Percentiles rank a stretch among this genome's conserved stretches.
Evolutionary conservation across 2,888 invertebrate genomes (phyloP).

Genomic region (Spodoptera littoralis): DNA sequence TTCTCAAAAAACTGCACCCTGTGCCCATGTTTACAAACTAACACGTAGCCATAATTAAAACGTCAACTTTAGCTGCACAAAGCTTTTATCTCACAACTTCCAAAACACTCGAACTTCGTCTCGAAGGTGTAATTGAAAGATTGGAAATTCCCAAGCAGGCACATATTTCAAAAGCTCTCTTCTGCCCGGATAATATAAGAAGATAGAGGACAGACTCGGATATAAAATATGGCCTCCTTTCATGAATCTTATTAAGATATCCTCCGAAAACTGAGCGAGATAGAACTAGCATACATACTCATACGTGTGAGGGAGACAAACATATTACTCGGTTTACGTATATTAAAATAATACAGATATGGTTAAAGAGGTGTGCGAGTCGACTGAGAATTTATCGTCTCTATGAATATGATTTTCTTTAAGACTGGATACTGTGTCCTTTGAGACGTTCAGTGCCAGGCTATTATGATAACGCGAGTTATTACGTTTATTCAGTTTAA

Average conservation of each 20-base stretch:
- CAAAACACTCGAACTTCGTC: conserved; percentile 73
- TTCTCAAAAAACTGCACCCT: conserved; percentile 2
- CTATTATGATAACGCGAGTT: conserved; percentile 61
- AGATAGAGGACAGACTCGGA: conserved; percentile 90
- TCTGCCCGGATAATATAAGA: conserved; percentile 88
- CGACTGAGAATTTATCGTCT: conserved; percentile 82
- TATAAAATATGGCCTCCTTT: conserved; percentile 95
- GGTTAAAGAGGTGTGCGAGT: conserved; percentile 86
- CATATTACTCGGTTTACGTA: conserved; percentile 81
- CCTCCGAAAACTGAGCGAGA: conserved; percentile 89
- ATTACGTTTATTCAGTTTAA: conserved; percentile 46
- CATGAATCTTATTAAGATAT: conserved; percentile 95
- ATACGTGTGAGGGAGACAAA: conserved; percentile 61
- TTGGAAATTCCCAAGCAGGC: conserved; percentile 87
- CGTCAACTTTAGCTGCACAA: conserved; percentile 46
- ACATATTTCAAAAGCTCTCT: conserved; percentile 87
- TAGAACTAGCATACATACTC: conserved; percentile 58
- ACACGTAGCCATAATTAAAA: conserved; percentile 41
- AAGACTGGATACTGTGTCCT: conserved; percentile 81
- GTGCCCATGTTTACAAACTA: conserved; percentile 4
- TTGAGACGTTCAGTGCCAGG: conserved; percentile 77
- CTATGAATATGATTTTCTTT: conserved; percentile 88
- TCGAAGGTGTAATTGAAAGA: conserved; percentile 88
- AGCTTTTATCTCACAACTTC: conserved; percentile 68
- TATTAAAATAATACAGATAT: conserved; percentile 87